phyloP scores from a whole-genome alignment of 2,113 vertebrate species.

The Xiphophorus couchianus region DNA sequence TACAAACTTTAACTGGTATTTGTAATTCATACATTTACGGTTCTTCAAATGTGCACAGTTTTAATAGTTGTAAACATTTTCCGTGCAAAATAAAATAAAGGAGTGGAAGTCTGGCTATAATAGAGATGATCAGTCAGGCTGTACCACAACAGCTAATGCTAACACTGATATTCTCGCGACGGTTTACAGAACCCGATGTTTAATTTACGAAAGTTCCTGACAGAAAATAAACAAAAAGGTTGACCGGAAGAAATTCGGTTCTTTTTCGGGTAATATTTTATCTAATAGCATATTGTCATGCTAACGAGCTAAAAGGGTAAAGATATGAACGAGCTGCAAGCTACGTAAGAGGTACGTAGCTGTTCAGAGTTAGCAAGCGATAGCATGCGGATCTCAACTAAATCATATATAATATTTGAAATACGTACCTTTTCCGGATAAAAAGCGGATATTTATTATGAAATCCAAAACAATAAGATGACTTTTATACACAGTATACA shows the following conservation, averaged over 20 bases:
- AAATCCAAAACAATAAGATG: not conserved
- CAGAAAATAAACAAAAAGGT: not conserved
- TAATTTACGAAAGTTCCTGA: not conserved
- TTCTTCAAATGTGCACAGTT: not conserved
- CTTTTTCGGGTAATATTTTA: rapidly evolving
- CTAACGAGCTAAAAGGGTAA: conserved; percentile 44
- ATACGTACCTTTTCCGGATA: conserved; percentile 38
- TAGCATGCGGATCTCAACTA: rapidly evolving
- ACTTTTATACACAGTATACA: not conserved
- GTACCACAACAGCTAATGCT: conserved; percentile 22
- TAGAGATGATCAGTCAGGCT: not conserved
- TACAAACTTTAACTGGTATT: not conserved
- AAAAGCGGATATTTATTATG: not conserved
- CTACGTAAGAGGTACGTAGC: conserved; percentile 62
- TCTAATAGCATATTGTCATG: conserved; percentile 7
- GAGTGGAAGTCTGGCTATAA: not conserved
- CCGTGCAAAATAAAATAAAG: not conserved
- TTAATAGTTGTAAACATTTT: not conserved
- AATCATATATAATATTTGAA: rapidly evolving
- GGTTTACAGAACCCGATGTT: rapidly evolving
- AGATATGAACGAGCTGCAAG: conserved; percentile 54
- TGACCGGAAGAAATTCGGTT: not conserved
- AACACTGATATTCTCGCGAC: not conserved
- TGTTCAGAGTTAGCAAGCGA: not conserved
- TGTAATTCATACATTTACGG: not conserved